phyloP scores from a whole-genome alignment of 2,113 vertebrate species.

The Okapia johnstoni region DNA sequence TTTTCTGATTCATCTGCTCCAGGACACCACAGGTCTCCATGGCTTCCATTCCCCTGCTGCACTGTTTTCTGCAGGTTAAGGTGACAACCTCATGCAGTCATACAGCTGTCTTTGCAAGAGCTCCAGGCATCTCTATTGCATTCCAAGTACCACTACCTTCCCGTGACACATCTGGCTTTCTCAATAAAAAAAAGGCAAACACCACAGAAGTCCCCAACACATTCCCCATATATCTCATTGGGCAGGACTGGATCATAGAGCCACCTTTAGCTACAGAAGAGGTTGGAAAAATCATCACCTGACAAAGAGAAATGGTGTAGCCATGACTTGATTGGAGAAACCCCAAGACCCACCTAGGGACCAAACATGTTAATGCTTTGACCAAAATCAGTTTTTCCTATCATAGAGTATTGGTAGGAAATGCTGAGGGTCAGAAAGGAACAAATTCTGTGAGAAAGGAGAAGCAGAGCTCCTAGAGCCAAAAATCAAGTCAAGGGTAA shows the following conservation, averaged over 20 bases:
- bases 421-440: not conserved
- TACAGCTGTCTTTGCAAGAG: not conserved
- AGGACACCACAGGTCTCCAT: not conserved
- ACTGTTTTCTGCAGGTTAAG: not conserved
- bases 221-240: not conserved
- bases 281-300: not conserved
- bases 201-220: not conserved
- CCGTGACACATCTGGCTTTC: not conserved
- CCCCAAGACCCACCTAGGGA: not conserved
- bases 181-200: not conserved
- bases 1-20: not conserved
- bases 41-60: not conserved
- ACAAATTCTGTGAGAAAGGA: not conserved
- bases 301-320: not conserved
- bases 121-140: not conserved
- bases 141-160: not conserved
- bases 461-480: not conserved
- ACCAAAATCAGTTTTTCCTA: not conserved
- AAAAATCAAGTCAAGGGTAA: not conserved
- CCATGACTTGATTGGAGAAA: not conserved
- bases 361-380: not conserved
- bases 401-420: not conserved
- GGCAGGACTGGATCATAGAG: not conserved
- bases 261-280: not conserved
- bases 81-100: not conserved